Evolutionary conservation across 2,888 invertebrate genomes (phyloP).

Genomic region (Protophormia terraenovae): DNA sequence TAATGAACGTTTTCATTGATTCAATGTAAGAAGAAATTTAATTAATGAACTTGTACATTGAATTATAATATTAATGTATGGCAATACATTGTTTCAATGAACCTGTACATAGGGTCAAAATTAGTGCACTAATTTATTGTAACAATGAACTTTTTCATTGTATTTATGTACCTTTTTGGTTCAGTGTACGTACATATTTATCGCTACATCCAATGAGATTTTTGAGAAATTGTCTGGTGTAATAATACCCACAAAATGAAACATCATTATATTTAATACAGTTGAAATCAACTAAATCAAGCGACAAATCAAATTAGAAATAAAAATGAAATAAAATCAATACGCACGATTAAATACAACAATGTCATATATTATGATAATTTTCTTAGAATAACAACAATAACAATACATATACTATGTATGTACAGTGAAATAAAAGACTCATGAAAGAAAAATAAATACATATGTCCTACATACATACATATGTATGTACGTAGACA

Average conservation of each 20-base stretch:
- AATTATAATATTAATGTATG: too few species aligned
- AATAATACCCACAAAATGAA: conserved; percentile 49
- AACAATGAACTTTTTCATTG: too few species aligned
- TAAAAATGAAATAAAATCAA: conserved; percentile 78
- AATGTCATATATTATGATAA: conserved; percentile 76
- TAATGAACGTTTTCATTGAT: too few species aligned
- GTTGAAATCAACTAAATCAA: conserved; percentile 65
- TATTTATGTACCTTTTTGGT: too few species aligned
- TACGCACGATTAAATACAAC: conserved; percentile 80
- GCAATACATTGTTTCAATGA: too few species aligned
- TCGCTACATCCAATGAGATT: conserved; percentile 52
- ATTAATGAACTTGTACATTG: too few species aligned
- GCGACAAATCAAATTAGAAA: conserved; percentile 65
- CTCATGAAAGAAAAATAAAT: neutral
- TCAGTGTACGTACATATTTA: too few species aligned
- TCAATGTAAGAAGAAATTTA: too few species aligned
- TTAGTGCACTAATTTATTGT: too few species aligned
- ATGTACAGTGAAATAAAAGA: neutral
- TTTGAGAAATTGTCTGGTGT: conserved; percentile 45
- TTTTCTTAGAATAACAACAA: conserved; percentile 42
- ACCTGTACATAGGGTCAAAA: too few species aligned
- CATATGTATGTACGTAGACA: too few species aligned
- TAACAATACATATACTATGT: neutral
- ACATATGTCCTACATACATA: too few species aligned
- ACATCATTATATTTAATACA: conserved; percentile 59